phyloP scores from a whole-genome alignment of 2,797 vertebrate genomes.

The Echeneis naucrates region DNA sequence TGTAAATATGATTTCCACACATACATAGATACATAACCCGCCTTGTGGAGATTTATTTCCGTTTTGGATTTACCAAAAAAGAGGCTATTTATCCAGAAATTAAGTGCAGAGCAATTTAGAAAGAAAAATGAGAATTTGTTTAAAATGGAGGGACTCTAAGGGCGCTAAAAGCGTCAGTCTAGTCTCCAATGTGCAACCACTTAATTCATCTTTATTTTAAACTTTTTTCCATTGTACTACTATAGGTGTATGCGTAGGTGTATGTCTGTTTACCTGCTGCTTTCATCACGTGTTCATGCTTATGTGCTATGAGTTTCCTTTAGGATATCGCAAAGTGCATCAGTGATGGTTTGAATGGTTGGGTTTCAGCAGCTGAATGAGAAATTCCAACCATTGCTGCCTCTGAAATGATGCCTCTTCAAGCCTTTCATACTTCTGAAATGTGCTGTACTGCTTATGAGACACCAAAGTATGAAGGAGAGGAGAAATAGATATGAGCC shows the following conservation, averaged over 20 bases:
- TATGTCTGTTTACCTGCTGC: conserved; percentile 34
- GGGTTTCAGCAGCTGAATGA: conserved; percentile 3
- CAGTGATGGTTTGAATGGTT: background rate
- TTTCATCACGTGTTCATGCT: conserved; percentile 29
- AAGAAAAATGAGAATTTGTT: background rate
- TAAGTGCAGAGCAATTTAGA: conserved; percentile 20
- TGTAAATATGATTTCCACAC: conserved; percentile 66
- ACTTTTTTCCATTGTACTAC: conserved; percentile 29
- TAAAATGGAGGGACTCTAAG: conserved; percentile 14
- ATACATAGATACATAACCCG: conserved; percentile 38
- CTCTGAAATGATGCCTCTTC: background rate
- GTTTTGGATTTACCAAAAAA: conserved; percentile 39
- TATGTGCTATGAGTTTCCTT: background rate
- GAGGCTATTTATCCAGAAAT: conserved; percentile 44
- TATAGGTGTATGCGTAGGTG: background rate
- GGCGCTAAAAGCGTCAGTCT: conserved; percentile 66
- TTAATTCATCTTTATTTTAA: conserved; percentile 66
- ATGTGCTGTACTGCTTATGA: background rate
- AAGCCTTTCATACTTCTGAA: conserved; percentile 13
- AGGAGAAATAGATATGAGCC: background rate
- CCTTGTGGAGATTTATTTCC: conserved; percentile 44
- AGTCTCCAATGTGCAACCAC: conserved; percentile 40
- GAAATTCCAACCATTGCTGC: conserved; percentile 1
- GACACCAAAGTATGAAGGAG: background rate
- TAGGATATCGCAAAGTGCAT: background rate